Percentiles rank a stretch among this genome's conserved stretches.
These are phyloP conservation scores for Sus cebifrons DNA, from an alignment of 2,797 vertebrate genomes.

Conservation along the genomic window DNA sequence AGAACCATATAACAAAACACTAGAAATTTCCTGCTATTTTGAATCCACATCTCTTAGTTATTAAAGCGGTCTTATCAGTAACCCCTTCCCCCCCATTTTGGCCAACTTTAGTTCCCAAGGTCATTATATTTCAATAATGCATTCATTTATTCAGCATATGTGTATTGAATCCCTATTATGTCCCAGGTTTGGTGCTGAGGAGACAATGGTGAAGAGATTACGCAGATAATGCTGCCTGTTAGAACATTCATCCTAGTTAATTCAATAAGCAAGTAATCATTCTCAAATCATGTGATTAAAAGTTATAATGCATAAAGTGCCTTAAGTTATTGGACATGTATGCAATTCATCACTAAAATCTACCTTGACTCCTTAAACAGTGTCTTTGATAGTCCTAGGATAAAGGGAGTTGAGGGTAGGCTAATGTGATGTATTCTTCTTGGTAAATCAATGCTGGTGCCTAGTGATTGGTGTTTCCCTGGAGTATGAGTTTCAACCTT, in stretches of 20 bases:
- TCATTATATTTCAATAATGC: background rate
- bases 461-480: background rate
- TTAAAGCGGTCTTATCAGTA: constrained; percentile 1
- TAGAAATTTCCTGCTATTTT: background rate
- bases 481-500: background rate
- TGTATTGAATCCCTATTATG: background rate
- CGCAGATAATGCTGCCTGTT: background rate
- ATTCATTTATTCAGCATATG: background rate
- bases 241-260: background rate
- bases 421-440: background rate
- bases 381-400: background rate
- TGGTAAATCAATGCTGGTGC: background rate
- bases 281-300: background rate
- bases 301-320: background rate
- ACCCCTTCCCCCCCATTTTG: background rate
- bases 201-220: background rate
- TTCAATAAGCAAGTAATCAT: background rate
- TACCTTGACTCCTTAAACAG: background rate
- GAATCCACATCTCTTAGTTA: background rate
- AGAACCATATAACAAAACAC: background rate
- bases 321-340: background rate
- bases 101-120: background rate
- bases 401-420: background rate
- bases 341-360: background rate
- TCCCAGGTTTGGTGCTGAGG: background rate